A percentile compares a stretch with the other conserved stretches of the same genome.
These are phyloP conservation scores for Nyctereutes procyonoides DNA, from an alignment of 2,113 vertebrate genomes.

Conservation along the genomic window DNA sequence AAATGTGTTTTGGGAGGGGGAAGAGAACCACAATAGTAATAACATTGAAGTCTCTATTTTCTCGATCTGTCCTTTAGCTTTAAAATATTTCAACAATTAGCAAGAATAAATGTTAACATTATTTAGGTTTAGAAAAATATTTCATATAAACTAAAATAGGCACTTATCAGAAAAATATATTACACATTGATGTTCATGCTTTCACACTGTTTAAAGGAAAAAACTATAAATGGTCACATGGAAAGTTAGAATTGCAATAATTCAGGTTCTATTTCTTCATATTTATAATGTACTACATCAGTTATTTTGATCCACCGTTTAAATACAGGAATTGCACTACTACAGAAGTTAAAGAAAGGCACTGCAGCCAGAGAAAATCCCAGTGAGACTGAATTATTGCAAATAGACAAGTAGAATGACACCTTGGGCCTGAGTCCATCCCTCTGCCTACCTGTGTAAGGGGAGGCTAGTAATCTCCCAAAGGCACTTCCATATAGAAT, in stretches of 20 bases:
- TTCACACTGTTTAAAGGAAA: neutral
- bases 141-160: neutral
- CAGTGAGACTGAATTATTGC: neutral
- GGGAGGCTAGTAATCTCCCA: neutral
- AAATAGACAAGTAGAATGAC: neutral
- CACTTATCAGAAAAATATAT: neutral
- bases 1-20: neutral
- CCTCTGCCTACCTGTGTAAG: neutral
- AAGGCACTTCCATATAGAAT: neutral
- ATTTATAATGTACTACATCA: neutral
- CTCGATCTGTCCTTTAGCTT: constrained; percentile 15
- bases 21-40: neutral
- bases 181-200: neutral
- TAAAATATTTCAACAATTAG: neutral
- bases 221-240: neutral
- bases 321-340: neutral
- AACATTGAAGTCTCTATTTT: neutral
- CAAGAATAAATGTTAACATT: neutral
- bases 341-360: neutral
- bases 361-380: neutral
- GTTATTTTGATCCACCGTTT: neutral
- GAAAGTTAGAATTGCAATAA: neutral
- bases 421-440: neutral
- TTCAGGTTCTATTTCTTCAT: neutral
- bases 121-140: constrained; percentile 33